Base-by-base conservation (phyloP, 2,888 invertebrate species). In the Ophion ellenae region DNA sequence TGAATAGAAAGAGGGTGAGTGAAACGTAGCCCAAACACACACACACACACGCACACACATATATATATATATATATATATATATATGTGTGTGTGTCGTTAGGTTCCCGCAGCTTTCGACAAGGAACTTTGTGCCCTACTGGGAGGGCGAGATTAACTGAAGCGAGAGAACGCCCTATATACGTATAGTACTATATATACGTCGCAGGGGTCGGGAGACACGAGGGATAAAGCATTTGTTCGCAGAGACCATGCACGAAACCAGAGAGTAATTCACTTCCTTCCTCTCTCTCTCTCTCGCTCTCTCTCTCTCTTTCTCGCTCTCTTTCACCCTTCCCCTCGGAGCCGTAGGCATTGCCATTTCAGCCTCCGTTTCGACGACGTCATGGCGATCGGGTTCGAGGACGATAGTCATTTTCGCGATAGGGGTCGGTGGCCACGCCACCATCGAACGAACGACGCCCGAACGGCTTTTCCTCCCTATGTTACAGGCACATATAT, bases 361-460 rank as follows among this genome's bases (percentile, higher is more conserved):
- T 79, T 79, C 40, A 63, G 70, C 70, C 79, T 82, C 85, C 45
- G 45, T 53, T 84, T 81, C 84, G 78, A 71, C 70, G 36, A 75
- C 79, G 79, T 75, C 79, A 79, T 76, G 82, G 71, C 75, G 85
- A 81, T 81, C 85, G 74, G 69, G 47, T 64, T 78, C 74, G 77
- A 47, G 36, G 88, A 45, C 89, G 90, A 91, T 90, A 90, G 90
- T 91, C 91, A 91, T 91, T 91, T 90, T 89, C 90, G 87, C 88
- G 82, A 82, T 82, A 82, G 86, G 86, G 87, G 87, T 84, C 78
- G 85, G 81, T 84, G 78, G 84, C 84, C 82, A 82, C 76, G 80
- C 77, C 74, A 78, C 45, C 84, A 64, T 69, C 81, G 81, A 78
- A 70, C 53, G 81, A 64, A 80, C 75, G 63, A 64, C 73, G 66